Conservation (phyloP, 2,113 vertebrate species). For the Fregata magnificens region DNA sequence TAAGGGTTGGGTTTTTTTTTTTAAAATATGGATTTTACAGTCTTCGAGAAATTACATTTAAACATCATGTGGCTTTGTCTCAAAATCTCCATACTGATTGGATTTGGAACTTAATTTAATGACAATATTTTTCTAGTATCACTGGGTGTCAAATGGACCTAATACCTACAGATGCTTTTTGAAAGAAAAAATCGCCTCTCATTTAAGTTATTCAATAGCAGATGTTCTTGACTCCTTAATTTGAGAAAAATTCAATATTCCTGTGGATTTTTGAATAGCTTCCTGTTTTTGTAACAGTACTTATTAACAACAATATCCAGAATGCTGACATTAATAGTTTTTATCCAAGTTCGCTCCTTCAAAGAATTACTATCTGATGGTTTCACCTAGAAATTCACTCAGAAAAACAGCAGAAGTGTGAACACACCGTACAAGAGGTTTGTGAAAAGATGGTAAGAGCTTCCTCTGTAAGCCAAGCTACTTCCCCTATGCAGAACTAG, state of each 20-base stretch:
- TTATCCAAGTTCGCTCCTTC: not conserved
- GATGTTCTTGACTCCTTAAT: not conserved
- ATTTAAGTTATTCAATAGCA: not conserved
- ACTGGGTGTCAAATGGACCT: not conserved
- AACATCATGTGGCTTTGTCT: not conserved
- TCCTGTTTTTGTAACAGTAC: not conserved
- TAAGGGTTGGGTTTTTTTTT: not conserved
- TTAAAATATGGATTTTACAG: not conserved
- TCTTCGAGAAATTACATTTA: not conserved
- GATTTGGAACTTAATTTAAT: not conserved
- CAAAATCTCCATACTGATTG: not conserved
- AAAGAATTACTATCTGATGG: not conserved
- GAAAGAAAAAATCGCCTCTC: not conserved
- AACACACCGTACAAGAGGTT: not conserved
- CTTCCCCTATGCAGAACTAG: not conserved
- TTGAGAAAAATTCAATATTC: not conserved
- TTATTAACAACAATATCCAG: not conserved
- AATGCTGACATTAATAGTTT: not conserved
- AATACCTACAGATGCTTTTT: not conserved
- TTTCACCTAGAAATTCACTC: not conserved
- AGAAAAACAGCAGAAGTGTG: not conserved
- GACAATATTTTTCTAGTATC: not conserved
- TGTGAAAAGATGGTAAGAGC: not conserved
- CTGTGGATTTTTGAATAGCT: not conserved
- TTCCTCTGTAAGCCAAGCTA: not conserved